These are phyloP conservation scores for Platycercus adscitus DNA, from an alignment of 2,113 vertebrate species.

Conservation along the genomic window DNA sequence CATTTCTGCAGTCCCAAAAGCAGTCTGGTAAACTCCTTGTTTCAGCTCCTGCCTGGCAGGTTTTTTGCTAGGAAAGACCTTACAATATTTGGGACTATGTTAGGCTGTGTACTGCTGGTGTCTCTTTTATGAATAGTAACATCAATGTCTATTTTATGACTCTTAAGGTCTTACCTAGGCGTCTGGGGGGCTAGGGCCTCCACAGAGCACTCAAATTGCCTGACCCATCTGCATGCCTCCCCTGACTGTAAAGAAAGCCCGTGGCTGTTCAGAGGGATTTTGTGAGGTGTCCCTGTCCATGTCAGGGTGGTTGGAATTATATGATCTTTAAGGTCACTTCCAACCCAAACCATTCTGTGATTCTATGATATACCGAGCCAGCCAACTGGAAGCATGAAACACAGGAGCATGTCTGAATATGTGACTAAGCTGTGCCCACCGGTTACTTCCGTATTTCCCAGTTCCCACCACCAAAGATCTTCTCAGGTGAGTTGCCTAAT, in stretches of 20 bases:
- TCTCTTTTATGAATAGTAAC: background rate
- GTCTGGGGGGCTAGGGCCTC: rapidly evolving
- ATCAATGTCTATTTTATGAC: background rate
- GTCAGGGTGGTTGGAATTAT: background rate
- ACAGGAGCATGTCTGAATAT: background rate
- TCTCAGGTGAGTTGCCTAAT: background rate
- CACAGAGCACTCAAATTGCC: background rate
- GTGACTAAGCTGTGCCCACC: background rate
- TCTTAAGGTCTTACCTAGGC: background rate
- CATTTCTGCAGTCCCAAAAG: background rate
- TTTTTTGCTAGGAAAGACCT: background rate
- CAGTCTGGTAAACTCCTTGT: background rate
- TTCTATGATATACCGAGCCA: background rate
- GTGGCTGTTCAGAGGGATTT: background rate
- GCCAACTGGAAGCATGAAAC: background rate
- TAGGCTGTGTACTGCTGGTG: background rate
- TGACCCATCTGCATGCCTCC: background rate
- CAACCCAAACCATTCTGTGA: background rate
- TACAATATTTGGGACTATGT: background rate
- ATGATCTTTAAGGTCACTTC: background rate
- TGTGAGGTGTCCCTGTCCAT: background rate
- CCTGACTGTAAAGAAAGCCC: background rate
- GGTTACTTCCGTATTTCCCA: background rate
- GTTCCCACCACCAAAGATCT: background rate
- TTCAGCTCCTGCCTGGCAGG: background rate